Base-by-base conservation (phyloP, 2,888 invertebrate species). In the Thymelicus sylvestris region DNA sequence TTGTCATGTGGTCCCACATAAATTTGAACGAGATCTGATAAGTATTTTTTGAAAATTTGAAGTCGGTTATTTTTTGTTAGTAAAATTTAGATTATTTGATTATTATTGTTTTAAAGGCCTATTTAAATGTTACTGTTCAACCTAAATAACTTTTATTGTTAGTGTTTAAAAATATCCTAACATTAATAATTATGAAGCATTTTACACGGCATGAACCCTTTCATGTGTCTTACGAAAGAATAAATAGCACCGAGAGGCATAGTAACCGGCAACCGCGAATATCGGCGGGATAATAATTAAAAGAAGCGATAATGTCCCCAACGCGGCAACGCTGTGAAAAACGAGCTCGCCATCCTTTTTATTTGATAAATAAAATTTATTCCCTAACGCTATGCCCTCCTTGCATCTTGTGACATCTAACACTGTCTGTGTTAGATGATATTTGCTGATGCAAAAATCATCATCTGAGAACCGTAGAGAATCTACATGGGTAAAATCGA, bases 361-460 rank as follows among this genome's bases (percentile, higher is more conserved):
- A 93, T 93, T 93, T 93, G 93, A 93, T 93, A 93, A 93, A 93
- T 93, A 93, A 90, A 93, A 93, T 93, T 93, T 93, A 93, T 93
- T 89, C 86, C 86, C 85, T 82, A 76, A 79, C 85, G 86, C 83
- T 81, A 80, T 76, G 78, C 78, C 79, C 77, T 84, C 83, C 83
- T 82, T 82, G 82, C 81, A 85, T 84, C 84, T 81, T 85, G 88
- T 85, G 84, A 84, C 78, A 82, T 84, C 83, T 80, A 24, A 79
- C 15, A 84, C 84, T 88, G 87, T 82, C 86, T 85, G 82, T 85
- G 6, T 50, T 64, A 47, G 63, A 48, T 69, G 66, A 24, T 57
- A 44, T 44, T 66, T 55, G 38, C 41, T 52, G 50, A n/a, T 31
- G 52, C 41, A 44, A 39, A 38, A 52, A 52, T 52, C 3, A 31